A percentile compares a stretch with the other conserved stretches of the same genome.
Conservation (phyloP, 2,888 invertebrate species). For the Antheraea yamamai region DNA sequence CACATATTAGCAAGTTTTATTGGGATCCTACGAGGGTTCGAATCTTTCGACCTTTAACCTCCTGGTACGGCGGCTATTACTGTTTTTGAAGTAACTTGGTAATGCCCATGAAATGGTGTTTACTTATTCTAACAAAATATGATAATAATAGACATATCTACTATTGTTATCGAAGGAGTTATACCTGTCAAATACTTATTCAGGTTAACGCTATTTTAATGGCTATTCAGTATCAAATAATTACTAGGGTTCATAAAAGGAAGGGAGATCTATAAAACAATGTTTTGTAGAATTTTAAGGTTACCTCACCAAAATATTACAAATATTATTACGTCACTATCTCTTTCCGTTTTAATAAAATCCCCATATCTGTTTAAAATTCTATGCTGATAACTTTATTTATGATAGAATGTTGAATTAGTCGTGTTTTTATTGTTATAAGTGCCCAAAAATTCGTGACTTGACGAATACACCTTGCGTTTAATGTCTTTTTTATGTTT, state of each 20-base stretch:
- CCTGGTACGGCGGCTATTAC: too few relatives aligned
- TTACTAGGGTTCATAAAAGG: background rate
- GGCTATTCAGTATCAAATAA: background rate
- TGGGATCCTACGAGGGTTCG: too few relatives aligned
- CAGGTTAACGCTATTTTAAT: background rate
- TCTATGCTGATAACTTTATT: slow-evolving; percentile 23
- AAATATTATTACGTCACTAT: slow-evolving; percentile 9
- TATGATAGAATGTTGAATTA: slow-evolving; percentile 16
- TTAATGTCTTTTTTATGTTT: slow-evolving; percentile 13
- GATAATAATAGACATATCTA: background rate
- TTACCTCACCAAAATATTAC: background rate
- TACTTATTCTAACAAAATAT: too few relatives aligned
- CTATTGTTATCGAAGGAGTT: background rate
- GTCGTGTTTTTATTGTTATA: slow-evolving; percentile 1
- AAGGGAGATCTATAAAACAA: background rate
- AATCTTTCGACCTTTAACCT: too few relatives aligned
- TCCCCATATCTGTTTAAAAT: slow-evolving; percentile 19
- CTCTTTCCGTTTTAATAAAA: slow-evolving; percentile 10
- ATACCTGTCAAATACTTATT: background rate
- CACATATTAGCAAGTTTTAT: too few relatives aligned
- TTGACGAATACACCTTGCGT: slow-evolving; percentile 7
- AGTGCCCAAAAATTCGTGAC: slow-evolving; percentile 5
- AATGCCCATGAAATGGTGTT: too few relatives aligned
- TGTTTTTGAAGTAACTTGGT: too few relatives aligned
- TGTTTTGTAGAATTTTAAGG: background rate